Evolutionary conservation across 2,113 vertebrate genomes (phyloP), one percentile per base, ranked within the genome.

Genomic region (Formicarius rufipectus): DNA sequence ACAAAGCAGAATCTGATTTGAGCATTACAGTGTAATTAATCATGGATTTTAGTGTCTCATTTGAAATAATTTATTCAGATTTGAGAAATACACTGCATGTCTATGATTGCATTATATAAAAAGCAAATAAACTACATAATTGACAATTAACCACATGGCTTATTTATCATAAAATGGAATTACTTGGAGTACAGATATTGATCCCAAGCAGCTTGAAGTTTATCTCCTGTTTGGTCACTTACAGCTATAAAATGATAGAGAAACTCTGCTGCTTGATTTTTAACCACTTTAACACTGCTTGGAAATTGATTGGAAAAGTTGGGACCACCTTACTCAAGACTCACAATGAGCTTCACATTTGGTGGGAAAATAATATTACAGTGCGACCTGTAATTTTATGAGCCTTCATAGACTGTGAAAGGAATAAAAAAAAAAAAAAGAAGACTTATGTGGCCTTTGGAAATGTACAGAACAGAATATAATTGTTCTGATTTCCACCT

Each of bases 1-100:
- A 80, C 59, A 85, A 93, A 95, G 63, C 31, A 85, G 31, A 94
- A 97, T 95, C 62, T 77, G 31, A 97, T 96, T 90, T 90, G 42
- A 93, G 16, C 14, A 90, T 94, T 93, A 74, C 58, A 97, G 97
- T 68, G 22, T 59, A 94, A 93, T 96, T 97, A 95, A 95, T 96
- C 55, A 67, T 74, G 63, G 80, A 96, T 83, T 93, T 97, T 87
- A 82, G 50, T 86, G 62, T 75, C 87, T 75, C 42, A 84, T 91
- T 93, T 91, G 31, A 81, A 97, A 78, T 90, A 90, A 95, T 87
- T 95, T 94, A 97, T 95, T 89, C 87, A 95, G 81, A 86, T 55
- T 68, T 87, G 95, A 90, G 75, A 78, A 97, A 73, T 68, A 96
- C 40, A 88, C 71, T 63, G 56, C 63, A 94, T 56, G 68, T 71